Evolutionary conservation across 1,140 invertebrate genomes (phyloP).

Genomic region (Anthonomus grandis): DNA sequence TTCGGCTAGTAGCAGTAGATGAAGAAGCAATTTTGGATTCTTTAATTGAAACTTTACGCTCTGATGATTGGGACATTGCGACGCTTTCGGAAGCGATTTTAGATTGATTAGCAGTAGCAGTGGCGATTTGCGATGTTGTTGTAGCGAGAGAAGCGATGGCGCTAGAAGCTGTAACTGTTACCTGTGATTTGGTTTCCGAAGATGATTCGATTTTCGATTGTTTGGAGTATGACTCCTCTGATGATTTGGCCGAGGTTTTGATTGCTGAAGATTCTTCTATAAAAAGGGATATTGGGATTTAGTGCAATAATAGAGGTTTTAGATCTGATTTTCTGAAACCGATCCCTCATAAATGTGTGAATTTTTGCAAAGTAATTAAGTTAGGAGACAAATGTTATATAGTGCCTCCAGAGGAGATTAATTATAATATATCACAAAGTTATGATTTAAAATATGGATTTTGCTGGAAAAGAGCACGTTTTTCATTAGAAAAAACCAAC

Average conservation of each 20-base stretch:
- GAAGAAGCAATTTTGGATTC: not conserved
- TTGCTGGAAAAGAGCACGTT: no score
- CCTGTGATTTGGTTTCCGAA: constrained; percentile 3
- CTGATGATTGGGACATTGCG: not conserved
- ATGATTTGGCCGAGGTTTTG: constrained; percentile 18
- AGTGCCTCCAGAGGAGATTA: no score
- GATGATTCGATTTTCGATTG: constrained; percentile 18
- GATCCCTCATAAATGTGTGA: no score
- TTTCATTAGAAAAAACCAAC: no score
- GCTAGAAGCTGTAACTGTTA: not conserved
- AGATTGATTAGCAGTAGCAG: not conserved
- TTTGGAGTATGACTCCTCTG: constrained; percentile 12
- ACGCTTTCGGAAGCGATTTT: not conserved
- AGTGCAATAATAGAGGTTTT: no score
- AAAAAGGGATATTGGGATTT: not conserved
- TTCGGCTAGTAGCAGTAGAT: not conserved
- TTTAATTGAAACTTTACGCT: not conserved
- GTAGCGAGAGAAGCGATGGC: not conserved
- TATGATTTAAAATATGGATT: no score
- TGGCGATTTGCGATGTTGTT: not conserved
- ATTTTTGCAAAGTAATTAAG: no score
- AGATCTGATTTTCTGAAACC: no score
- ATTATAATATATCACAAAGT: no score
- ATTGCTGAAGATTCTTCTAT: constrained; percentile 24
- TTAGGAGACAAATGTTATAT: no score